Percentiles rank a stretch among this genome's conserved stretches.
Evolutionary conservation across 2,888 invertebrate species (phyloP).

Genomic region (Matsumyia berberina): DNA sequence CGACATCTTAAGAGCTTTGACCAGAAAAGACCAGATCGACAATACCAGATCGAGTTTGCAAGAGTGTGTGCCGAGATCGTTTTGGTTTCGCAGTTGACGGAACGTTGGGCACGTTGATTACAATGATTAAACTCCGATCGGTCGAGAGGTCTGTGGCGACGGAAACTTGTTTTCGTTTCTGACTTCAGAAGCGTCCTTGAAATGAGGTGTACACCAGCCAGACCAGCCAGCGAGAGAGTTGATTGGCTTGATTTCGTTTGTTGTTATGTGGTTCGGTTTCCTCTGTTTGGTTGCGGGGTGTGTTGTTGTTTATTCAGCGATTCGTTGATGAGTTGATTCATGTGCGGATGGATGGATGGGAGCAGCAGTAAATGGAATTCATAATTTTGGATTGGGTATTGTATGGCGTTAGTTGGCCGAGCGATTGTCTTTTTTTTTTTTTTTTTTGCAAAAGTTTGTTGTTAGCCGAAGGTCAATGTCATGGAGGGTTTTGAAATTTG

Average conservation of each 20-base stretch:
- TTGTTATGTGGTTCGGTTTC: conserved; percentile 15
- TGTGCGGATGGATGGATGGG: background rate
- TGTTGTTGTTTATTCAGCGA: background rate
- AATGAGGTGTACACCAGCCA: conserved; percentile 40
- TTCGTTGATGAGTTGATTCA: conserved; percentile 19
- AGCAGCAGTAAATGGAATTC: background rate
- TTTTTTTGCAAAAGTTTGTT: conserved; percentile 13
- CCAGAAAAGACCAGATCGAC: conserved; percentile 16
- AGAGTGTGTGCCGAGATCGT: conserved; percentile 9
- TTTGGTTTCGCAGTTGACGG: background rate
- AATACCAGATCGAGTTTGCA: conserved; percentile 20
- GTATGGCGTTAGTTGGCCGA: background rate
- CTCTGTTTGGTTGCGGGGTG: conserved; percentile 2
- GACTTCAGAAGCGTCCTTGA: conserved; percentile 56
- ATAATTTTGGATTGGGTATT: background rate
- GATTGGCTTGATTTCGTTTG: conserved; percentile 43
- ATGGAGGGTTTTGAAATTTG: background rate
- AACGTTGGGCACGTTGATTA: conserved; percentile 57
- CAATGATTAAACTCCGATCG: conserved; percentile 39
- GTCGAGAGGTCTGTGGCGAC: conserved; percentile 1
- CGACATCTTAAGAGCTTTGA: conserved; percentile 34
- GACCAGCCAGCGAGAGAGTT: conserved; percentile 32
- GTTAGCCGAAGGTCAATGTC: conserved; percentile 39
- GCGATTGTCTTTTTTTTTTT: background rate
- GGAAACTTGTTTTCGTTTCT: conserved; percentile 52